A percentile compares a stretch with the other conserved stretches of the same genome.
These are phyloP conservation scores for Columba livia DNA, from an alignment of 2,113 vertebrate species.

Conservation along the genomic window DNA sequence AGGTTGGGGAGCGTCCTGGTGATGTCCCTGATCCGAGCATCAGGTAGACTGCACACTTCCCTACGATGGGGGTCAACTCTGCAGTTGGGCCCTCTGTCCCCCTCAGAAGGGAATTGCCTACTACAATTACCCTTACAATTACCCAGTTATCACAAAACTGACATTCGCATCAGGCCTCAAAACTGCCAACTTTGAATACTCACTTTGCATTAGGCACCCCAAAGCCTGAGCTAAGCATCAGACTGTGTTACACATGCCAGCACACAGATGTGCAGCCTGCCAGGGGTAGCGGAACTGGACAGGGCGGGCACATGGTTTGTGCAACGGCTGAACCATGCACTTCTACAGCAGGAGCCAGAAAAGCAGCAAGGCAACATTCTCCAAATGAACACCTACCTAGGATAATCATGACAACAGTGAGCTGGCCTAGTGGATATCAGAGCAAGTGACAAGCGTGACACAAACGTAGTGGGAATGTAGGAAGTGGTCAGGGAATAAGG, in stretches of 20 bases:
- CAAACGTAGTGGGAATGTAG: not conserved
- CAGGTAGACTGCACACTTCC: too few relatives aligned
- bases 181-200: fast-evolving
- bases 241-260: fast-evolving
- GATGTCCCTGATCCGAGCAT: too few relatives aligned
- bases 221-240: not conserved
- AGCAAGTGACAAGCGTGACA: not conserved
- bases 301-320: not conserved
- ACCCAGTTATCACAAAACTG: not conserved
- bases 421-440: not conserved
- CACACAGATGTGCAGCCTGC: fast-evolving
- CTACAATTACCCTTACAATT: too few relatives aligned
- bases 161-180: fast-evolving
- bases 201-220: not conserved
- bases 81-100: too few relatives aligned
- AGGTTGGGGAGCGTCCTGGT: too few relatives aligned
- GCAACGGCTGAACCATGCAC: not conserved
- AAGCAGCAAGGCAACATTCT: not conserved
- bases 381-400: not conserved
- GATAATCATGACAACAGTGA: not conserved
- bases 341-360: not conserved
- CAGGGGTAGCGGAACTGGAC: not conserved
- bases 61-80: too few relatives aligned
- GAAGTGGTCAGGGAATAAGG: not conserved
- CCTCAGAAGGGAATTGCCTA: too few relatives aligned